Base-by-base conservation (phyloP, 2,797 vertebrate species). In the Lutjanus argentimaculatus region DNA sequence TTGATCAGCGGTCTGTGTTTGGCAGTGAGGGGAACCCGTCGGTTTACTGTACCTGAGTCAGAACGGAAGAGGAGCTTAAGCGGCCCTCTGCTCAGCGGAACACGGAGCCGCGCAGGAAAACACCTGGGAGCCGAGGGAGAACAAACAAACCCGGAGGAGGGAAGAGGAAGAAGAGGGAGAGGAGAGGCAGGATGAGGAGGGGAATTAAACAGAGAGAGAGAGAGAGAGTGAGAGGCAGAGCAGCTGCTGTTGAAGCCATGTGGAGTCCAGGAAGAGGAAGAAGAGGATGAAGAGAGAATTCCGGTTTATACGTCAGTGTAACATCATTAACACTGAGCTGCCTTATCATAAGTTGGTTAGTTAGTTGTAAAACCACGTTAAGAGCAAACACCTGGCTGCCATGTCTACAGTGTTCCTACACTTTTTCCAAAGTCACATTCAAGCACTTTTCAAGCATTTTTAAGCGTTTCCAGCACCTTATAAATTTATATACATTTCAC, bases 71-170 rank as follows among this genome's bases (percentile, higher is more conserved):
- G 85, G 79, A 77, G 84, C 80, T 86, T 79, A 80, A 88, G 69
- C 57, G 68, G 25, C 72, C 46, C 85, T 84, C 80, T 82, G 81
- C 85, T 80, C 77, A 79, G 74, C 22, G 83, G 90, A 92, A 90
- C 84, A 48, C 3, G 45, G 74, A 84, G 85, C 83, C 7, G 57
- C 36, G 83, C 92, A 94, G 94, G 95, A 95, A 95, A 89, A 94
- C 95, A 95, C 94, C 94, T 95, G 94, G 92, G 88, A 91, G 89
- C 90, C 30, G 51, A 73, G 80, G 64, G 87, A 93, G 91, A 92
- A 94, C 92, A 95, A 95, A 93, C 91, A 93, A 92, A 92, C 79
- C 69, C 87, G 65, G 90, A 86, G 86, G 83, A 85, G 91, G 91
- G 82, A 91, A 89, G 88, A 91, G 91, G 93, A 93, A 93, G 89